Evolutionary conservation across 2,888 invertebrate species (phyloP), one percentile per base, ranked within the genome.

Genomic region (Hemaris fuciformis): DNA sequence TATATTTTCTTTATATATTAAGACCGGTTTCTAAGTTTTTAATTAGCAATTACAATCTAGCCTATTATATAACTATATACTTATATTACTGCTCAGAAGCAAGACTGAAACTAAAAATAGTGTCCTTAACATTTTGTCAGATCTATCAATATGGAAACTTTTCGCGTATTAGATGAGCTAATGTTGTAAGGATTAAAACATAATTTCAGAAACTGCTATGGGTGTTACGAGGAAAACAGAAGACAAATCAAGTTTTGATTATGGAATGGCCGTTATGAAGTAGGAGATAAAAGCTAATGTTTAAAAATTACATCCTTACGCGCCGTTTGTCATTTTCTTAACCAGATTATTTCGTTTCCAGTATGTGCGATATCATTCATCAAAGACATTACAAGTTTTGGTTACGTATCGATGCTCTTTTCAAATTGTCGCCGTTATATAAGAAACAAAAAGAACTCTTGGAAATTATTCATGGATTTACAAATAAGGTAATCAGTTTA

Each of bases 251-350:
- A 96, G 96, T 58, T 96, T 94, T 76, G 96, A 97, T 74, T 97
- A 97, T 75, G 97, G 97, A 4, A 95, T 96, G 94, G 97, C 97
- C 66, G 97, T 97, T 0, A 96, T 97, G 94, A 96, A 97, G 88
- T 93, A 68, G 85, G 87, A 75, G 1, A n/a, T n/a, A n/a, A n/a
- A n/a, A n/a, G n/a, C n/a, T n/a, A n/a, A n/a, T n/a, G n/a, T n/a
- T n/a, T n/a, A n/a, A n/a, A n/a, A n/a, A n/a, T 38, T 38, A 38
- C 38, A 38, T 1, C 4, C 3, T 38, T n/a, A n/a, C 8, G 1
- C 8, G n/a, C 38, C n/a, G 34, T 8, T 34, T 10, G 34, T 10
- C 1, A 10, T 8, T 8, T 8, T 4, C 1, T 10, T 5, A 38
- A 23, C 38, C 31, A n/a, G 3, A 5, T 20, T 7, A 15, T n/a